A percentile compares a stretch with the other conserved stretches of the same genome.
Evolutionary conservation across 2,888 invertebrate species (phyloP).

Genomic region (Zelleria hepariella): DNA sequence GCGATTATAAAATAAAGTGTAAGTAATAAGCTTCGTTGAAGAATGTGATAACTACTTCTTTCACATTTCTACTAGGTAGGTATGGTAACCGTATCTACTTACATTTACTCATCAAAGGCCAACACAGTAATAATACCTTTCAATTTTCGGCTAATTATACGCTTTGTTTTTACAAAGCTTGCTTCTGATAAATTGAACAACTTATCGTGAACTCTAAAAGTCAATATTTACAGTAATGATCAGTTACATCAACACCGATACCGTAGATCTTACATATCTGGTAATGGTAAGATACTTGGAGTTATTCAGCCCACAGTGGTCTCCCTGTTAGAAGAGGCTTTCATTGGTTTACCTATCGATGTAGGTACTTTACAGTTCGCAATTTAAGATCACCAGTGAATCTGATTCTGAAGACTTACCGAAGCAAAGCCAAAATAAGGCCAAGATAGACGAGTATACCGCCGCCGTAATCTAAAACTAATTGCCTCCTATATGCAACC

Average conservation of each 20-base stretch:
- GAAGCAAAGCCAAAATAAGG: neutral
- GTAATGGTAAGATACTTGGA: neutral
- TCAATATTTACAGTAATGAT: neutral
- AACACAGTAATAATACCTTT: neutral
- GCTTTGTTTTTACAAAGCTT: neutral
- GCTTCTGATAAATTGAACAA: neutral
- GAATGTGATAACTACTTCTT: too few relatives aligned
- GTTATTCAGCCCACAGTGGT: neutral
- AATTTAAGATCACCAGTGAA: neutral
- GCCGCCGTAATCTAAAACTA: neutral
- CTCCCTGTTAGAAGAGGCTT: neutral
- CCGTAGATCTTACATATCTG: neutral
- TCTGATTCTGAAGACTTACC: neutral
- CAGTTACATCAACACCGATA: neutral
- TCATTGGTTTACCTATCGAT: too few relatives aligned
- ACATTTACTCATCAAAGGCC: neutral
- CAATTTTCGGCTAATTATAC: neutral
- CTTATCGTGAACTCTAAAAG: neutral
- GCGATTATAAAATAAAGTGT: too few relatives aligned
- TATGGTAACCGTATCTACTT: too few relatives aligned
- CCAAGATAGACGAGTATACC: neutral
- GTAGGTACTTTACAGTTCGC: too few relatives aligned
- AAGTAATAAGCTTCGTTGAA: too few relatives aligned
- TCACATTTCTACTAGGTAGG: too few relatives aligned
- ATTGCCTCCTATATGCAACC: neutral